Base-by-base conservation (phyloP, 2,797 vertebrate species). In the Typhlichthys subterraneus region DNA sequence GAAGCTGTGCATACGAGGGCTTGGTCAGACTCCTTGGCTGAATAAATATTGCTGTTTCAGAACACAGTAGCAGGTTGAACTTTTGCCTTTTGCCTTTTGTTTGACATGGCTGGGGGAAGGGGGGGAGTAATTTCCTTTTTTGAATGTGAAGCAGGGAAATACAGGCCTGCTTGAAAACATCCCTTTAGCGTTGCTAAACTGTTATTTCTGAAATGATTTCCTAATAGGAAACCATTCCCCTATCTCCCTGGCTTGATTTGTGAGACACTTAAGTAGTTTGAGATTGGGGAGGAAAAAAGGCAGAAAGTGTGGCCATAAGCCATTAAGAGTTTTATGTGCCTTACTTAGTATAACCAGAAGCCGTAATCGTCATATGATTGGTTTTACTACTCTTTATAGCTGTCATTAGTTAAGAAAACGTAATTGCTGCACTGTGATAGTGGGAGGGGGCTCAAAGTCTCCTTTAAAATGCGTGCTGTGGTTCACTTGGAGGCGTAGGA, bases 321-420 rank as follows among this genome's bases (percentile, higher is more conserved):
- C 73, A 86, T 88, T 86, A 85, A 72, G 67, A 79, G 19, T 80
- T 88, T 90, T 79, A 83, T 86, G 71, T 47, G 71, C 78, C 77
- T 79, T 69, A 77, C 76, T 83, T 76, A 52, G 52, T 82, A 73
- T 73, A 84, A 85, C 71, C 76, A 77, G 75, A 76, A 79, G 76
- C 82, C 78, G 77, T 90, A 87, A 90, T 91, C 72, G 84, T 85
- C 69, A 79, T 86, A 83, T 87, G 87, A 91, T 91, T 80, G 87
- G 81, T 85, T 88, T 87, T 84, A 79, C 69, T 75, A 65, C 71
- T 86, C 70, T 83, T 85, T 84, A 84, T 81, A 79, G 53, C 85
- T 61, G 74, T 75, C 75, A 81, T 85, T 80, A 72, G 78, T 86
- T 81, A 81, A 72, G 71, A 82, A 84, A 73, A 73, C 57, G 45